Percentiles rank a stretch among this genome's conserved stretches.
Conservation (phyloP, 2,797 vertebrate species). For the Heliangelus exortis region DNA sequence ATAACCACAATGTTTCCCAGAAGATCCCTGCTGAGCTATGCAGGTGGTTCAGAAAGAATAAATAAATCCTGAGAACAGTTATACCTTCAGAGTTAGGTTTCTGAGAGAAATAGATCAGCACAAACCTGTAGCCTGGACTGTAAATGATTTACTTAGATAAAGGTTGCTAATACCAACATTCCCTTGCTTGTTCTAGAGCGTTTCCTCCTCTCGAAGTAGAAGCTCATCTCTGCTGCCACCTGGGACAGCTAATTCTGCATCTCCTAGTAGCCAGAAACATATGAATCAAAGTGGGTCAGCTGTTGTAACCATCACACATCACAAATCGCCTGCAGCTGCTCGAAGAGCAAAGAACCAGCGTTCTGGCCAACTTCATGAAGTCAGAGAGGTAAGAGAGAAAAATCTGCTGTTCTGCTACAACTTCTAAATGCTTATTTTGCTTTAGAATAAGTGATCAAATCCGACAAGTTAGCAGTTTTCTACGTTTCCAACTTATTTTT, state of each 20-base stretch:
- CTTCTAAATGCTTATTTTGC: not conserved
- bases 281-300: slow-evolving; percentile 79
- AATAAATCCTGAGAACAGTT: not conserved
- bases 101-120: not conserved
- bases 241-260: slow-evolving; percentile 86
- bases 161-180: slow-evolving; percentile 38
- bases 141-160: not conserved
- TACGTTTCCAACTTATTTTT: not conserved
- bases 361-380: slow-evolving; percentile 89
- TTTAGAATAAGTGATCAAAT: not conserved
- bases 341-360: slow-evolving; percentile 87
- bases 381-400: slow-evolving; percentile 90
- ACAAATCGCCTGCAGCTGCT: slow-evolving; percentile 94
- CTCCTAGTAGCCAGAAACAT: slow-evolving; percentile 88
- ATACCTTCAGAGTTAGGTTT: not conserved
- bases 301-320: slow-evolving; percentile 94
- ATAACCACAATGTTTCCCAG: not conserved
- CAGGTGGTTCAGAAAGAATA: not conserved
- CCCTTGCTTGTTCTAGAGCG: slow-evolving; percentile 81
- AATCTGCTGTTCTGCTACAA: not conserved
- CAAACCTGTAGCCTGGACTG: not conserved
- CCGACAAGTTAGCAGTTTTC: not conserved
- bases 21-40: not conserved
- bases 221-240: slow-evolving; percentile 91
- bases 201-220: slow-evolving; percentile 86